Conservation (phyloP, 2,113 vertebrate genomes). For the Ia io region DNA sequence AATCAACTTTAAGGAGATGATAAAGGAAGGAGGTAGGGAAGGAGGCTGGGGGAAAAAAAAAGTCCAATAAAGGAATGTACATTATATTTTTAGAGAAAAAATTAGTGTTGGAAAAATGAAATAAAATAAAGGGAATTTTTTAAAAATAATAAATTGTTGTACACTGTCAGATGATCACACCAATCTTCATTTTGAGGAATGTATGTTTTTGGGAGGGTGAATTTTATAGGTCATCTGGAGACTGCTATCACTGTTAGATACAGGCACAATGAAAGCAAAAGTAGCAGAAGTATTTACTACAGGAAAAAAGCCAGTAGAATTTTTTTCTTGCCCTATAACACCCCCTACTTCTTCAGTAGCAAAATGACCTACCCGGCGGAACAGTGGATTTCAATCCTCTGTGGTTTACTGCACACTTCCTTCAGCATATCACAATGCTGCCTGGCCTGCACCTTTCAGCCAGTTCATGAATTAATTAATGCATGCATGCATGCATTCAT, state of each 20-base stretch:
- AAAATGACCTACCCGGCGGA: not conserved
- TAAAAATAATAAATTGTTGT: not conserved
- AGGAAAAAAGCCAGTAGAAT: not conserved
- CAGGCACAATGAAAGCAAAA: not conserved
- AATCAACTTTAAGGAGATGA: slow-evolving; percentile 28
- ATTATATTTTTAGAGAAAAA: not conserved
- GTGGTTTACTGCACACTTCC: not conserved
- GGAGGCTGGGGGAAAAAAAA: not conserved
- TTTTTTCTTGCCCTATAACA: not conserved
- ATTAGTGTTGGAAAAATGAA: no score
- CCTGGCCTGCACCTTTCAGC: not conserved
- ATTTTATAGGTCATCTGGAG: slow-evolving; percentile 28
- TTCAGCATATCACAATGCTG: not conserved
- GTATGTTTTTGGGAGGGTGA: slow-evolving; percentile 39
- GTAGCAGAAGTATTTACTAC: not conserved
- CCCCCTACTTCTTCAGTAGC: not conserved
- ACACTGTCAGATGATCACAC: not conserved
- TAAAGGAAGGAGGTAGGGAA: not conserved
- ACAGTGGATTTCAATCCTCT: not conserved
- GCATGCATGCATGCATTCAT: not conserved
- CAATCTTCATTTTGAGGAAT: not conserved
- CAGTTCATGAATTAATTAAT: not conserved
- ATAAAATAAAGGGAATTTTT: not conserved
- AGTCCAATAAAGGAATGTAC: not conserved
- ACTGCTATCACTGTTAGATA: slow-evolving; percentile 1